phyloP scores from a whole-genome alignment of 2,888 invertebrate genomes.

The Pyrgus malvae region DNA sequence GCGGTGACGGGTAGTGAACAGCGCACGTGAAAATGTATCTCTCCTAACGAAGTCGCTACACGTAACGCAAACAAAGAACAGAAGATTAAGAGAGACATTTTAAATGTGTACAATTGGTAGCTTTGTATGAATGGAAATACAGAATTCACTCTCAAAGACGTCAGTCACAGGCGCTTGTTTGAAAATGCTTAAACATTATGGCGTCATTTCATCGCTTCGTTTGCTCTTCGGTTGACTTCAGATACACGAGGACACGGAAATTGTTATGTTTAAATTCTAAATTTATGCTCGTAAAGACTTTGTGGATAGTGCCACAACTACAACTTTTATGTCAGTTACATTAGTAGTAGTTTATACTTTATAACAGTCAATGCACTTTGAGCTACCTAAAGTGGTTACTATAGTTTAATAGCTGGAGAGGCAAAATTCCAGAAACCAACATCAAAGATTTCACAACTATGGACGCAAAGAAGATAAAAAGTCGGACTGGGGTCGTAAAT shows the following conservation, averaged over 20 bases:
- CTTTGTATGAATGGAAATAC: conserved; percentile 26
- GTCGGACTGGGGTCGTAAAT: conserved; percentile 22
- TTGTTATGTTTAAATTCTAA: conserved; percentile 12
- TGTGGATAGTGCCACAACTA: not conserved
- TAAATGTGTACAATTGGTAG: conserved; percentile 36
- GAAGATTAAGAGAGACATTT: conserved; percentile 50
- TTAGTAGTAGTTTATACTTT: not conserved
- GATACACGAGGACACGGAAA: conserved; percentile 2
- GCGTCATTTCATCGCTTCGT: conserved; percentile 19
- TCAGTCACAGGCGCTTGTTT: conserved; percentile 16
- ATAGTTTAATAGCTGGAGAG: not conserved
- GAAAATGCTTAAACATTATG: conserved; percentile 27
- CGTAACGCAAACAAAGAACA: conserved; percentile 41
- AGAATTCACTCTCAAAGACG: conserved; percentile 1
- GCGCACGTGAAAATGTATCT: conserved; percentile 45
- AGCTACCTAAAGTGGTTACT: not conserved
- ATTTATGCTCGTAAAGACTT: not conserved
- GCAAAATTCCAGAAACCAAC: not conserved
- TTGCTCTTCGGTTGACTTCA: conserved; percentile 8
- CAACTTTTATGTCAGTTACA: not conserved
- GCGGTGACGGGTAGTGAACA: not conserved
- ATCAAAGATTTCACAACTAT: conserved; percentile 5
- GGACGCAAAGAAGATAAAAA: conserved; percentile 16
- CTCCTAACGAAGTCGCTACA: conserved; percentile 52
- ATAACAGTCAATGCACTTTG: not conserved